Conservation (phyloP, 2,888 invertebrate species). For the Drosophila formosana region DNA sequence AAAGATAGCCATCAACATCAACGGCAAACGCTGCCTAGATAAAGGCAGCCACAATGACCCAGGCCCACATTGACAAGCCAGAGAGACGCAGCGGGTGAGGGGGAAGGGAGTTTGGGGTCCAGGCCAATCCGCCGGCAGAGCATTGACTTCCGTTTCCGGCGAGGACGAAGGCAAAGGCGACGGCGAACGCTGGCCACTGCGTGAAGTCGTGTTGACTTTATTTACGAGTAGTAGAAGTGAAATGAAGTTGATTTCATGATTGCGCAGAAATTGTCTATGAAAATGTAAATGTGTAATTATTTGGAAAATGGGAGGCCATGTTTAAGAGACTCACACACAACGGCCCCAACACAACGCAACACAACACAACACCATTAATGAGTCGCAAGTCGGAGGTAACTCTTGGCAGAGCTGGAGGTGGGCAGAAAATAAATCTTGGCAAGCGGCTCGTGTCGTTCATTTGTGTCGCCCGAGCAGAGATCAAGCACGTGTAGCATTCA, state of each 20-base stretch:
- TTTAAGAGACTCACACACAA: constrained; percentile 7
- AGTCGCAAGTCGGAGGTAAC: constrained; percentile 16
- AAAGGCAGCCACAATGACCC: constrained; percentile 68
- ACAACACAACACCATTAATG: constrained; percentile 46
- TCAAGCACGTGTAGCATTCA: constrained; percentile 1
- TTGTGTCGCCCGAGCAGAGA: constrained; percentile 9
- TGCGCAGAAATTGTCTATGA: constrained; percentile 73
- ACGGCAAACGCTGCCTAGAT: constrained; percentile 72
- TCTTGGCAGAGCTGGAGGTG: not conserved
- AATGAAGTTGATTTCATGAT: constrained; percentile 72
- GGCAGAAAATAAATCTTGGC: constrained; percentile 66
- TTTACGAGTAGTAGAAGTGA: constrained; percentile 49
- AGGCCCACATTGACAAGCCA: constrained; percentile 31
- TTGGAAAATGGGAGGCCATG: constrained; percentile 68
- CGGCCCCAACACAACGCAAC: too few species aligned
- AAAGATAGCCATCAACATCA: constrained; percentile 80
- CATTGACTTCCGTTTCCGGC: constrained; percentile 55
- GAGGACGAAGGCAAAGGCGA: too few species aligned
- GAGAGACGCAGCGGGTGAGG: not conserved
- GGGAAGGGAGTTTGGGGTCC: not conserved
- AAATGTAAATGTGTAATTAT: constrained; percentile 80
- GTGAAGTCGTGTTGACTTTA: constrained; percentile 48
- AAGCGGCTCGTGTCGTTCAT: constrained; percentile 25
- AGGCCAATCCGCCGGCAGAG: constrained; percentile 27
- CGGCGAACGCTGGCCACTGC: too few species aligned